phyloP scores from a whole-genome alignment of 2,888 invertebrate genomes.

The Caenorhabditis wallacei region DNA sequence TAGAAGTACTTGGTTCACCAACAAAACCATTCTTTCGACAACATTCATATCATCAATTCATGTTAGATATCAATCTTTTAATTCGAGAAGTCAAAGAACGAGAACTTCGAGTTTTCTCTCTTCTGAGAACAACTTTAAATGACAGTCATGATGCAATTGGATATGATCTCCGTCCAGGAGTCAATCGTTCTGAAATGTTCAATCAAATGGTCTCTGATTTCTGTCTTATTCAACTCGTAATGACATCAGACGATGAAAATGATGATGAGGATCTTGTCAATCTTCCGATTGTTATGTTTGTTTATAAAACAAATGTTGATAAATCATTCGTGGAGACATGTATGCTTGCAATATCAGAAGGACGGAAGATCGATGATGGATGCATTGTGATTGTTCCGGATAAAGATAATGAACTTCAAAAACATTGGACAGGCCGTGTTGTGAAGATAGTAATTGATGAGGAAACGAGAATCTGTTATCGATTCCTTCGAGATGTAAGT shows the following conservation, averaged over 20 bases:
- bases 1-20: slow-evolving; percentile 17
- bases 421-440: slow-evolving; percentile 57
- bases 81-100: slow-evolving; percentile 63
- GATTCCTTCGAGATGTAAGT: slow-evolving; percentile 48
- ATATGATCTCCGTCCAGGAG: slow-evolving; percentile 31
- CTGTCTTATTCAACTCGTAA: slow-evolving; percentile 38
- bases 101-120: slow-evolving; percentile 63
- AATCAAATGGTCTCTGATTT: slow-evolving; percentile 36
- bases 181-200: slow-evolving; percentile 4
- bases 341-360: slow-evolving; percentile 56
- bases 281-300: slow-evolving; percentile 55
- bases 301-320: slow-evolving; percentile 36
- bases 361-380: slow-evolving; percentile 55
- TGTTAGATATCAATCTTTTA: slow-evolving; percentile 42
- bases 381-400: slow-evolving; percentile 58
- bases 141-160: slow-evolving; percentile 61
- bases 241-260: slow-evolving; percentile 37
- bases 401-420: slow-evolving; percentile 31
- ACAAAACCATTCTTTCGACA: slow-evolving; percentile 8
- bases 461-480: slow-evolving; percentile 58
- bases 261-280: slow-evolving; percentile 49
- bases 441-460: slow-evolving; percentile 62
- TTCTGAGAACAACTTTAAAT: slow-evolving; percentile 60
- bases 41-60: slow-evolving; percentile 41
- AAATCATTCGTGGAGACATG: slow-evolving; percentile 47